Evolutionary conservation across 2,888 invertebrate species (phyloP).

Genomic region (Cantharis lateralis): DNA sequence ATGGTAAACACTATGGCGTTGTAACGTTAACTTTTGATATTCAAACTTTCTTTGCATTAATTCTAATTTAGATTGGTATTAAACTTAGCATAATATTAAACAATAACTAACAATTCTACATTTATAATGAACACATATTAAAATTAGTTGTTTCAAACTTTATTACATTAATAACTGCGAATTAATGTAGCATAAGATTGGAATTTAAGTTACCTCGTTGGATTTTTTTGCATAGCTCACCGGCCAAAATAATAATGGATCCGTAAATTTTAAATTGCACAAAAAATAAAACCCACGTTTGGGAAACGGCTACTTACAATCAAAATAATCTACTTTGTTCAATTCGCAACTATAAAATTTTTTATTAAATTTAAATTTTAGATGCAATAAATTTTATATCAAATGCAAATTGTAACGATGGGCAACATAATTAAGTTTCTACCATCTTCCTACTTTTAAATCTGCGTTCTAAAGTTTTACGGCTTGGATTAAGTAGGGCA

Average conservation of each 20-base stretch:
- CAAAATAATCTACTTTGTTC: background rate
- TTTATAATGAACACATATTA: background rate
- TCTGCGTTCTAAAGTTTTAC: background rate
- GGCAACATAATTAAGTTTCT: background rate
- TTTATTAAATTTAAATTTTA: background rate
- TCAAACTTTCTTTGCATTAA: constrained; percentile 3
- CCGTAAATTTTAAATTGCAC: background rate
- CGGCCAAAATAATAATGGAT: background rate
- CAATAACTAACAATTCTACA: background rate
- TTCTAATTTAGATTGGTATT: constrained; percentile 3
- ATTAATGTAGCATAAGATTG: background rate
- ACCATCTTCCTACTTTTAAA: background rate
- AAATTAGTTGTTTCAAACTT: background rate
- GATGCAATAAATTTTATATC: background rate
- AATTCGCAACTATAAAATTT: background rate
- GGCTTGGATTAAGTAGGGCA: background rate
- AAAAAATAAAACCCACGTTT: background rate
- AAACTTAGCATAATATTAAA: background rate
- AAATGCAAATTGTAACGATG: background rate
- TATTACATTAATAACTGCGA: background rate
- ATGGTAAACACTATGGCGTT: constrained; percentile 28
- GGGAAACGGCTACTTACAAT: background rate
- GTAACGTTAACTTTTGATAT: constrained; percentile 18
- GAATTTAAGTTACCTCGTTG: background rate
- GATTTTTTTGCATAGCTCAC: background rate